Conservation (phyloP, 2,797 vertebrate genomes). For the Acanthurus leucopareius region DNA sequence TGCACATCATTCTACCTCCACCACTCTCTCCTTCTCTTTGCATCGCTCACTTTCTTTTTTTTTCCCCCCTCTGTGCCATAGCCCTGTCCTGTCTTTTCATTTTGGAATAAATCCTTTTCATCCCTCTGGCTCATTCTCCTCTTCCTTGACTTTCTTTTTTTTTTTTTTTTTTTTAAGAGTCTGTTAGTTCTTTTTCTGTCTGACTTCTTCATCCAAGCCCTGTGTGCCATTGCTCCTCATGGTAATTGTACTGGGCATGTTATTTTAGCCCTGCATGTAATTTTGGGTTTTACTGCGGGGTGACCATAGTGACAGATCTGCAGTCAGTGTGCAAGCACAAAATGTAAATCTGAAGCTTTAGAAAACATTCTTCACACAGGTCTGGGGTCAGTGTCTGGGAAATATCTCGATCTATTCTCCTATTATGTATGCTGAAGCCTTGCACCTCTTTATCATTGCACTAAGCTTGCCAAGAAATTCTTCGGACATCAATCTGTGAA, state of each 20-base stretch:
- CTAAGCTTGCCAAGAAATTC: conserved; percentile 36
- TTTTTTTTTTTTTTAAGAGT: conserved; percentile 26
- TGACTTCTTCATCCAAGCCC: conserved; percentile 59
- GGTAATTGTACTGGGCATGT: conserved; percentile 68
- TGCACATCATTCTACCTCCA: conserved; percentile 76
- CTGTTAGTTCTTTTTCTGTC: conserved; percentile 63
- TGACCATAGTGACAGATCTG: conserved; percentile 60
- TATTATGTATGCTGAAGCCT: conserved; percentile 47
- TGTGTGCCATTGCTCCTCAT: conserved; percentile 60
- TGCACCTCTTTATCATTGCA: conserved; percentile 55
- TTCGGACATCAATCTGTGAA: conserved; percentile 46
- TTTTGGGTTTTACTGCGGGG: conserved; percentile 51
- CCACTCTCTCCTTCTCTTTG: conserved; percentile 51
- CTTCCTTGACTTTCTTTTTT: conserved; percentile 47
- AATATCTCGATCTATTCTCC: conserved; percentile 51
- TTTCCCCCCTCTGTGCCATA: conserved; percentile 39
- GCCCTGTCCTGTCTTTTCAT: conserved; percentile 76
- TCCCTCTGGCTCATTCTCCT: conserved; percentile 76
- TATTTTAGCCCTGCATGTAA: conserved; percentile 64
- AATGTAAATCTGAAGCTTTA: conserved; percentile 60
- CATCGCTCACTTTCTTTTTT: conserved; percentile 45
- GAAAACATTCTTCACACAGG: conserved; percentile 45
- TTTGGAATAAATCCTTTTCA: conserved; percentile 79
- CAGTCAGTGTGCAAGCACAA: conserved; percentile 37
- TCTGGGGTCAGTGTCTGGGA: conserved; percentile 56